phyloP scores from a whole-genome alignment of 2,888 invertebrate genomes.

The Euclidia mi region DNA sequence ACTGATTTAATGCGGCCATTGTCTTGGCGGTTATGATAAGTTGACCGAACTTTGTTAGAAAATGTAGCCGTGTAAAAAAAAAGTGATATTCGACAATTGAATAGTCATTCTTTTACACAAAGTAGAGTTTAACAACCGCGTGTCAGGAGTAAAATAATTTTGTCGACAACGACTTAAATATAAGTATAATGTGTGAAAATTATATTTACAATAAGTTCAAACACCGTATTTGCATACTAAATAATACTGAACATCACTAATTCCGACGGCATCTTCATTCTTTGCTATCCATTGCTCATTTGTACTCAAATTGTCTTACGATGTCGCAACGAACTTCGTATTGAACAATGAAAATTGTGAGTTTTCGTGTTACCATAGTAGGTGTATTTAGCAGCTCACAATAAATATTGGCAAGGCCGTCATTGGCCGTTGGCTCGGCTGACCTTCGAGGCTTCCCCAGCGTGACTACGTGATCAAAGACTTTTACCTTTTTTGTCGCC shows the following conservation, averaged over 20 bases:
- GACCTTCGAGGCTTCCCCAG: slow-evolving; percentile 46
- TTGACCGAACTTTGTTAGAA: no score
- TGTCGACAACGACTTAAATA: background rate
- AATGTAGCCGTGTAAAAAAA: background rate
- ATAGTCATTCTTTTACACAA: background rate
- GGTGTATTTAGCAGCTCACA: slow-evolving; percentile 43
- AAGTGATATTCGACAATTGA: background rate
- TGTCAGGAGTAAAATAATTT: background rate
- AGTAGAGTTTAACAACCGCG: background rate
- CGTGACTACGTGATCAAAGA: slow-evolving; percentile 48
- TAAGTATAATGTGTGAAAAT: background rate
- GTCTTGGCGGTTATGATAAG: background rate
- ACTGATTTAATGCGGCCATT: background rate
- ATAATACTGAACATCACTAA: background rate
- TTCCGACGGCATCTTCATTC: background rate
- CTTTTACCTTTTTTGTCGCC: slow-evolving; percentile 58
- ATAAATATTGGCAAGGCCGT: slow-evolving; percentile 67
- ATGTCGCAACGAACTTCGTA: slow-evolving; percentile 8
- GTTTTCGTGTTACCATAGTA: slow-evolving; percentile 24
- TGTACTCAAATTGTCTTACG: background rate
- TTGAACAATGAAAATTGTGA: slow-evolving; percentile 12
- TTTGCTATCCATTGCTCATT: slow-evolving; percentile 13
- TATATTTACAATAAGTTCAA: slow-evolving; percentile 7
- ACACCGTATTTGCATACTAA: background rate
- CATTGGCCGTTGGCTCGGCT: slow-evolving; percentile 66